phyloP scores from a whole-genome alignment of 2,888 invertebrate species.

The Trypoxylon attenuatum region DNA sequence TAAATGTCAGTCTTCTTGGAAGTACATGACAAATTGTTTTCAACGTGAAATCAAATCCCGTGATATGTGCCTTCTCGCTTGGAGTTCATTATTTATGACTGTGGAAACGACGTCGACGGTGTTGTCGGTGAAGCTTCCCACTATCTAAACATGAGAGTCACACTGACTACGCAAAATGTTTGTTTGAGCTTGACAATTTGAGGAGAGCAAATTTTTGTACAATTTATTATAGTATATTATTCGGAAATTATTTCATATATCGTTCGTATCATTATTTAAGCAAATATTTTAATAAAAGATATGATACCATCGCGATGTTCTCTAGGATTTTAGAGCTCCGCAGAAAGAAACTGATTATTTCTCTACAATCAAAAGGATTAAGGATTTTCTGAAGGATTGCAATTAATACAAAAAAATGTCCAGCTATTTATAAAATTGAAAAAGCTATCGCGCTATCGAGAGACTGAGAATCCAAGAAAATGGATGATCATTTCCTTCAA shows the following conservation, averaged over 20 bases:
- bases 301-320: too few relatives aligned
- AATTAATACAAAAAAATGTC: too few relatives aligned
- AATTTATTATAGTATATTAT: background rate
- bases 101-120: slow-evolving; percentile 4
- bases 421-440: too few relatives aligned
- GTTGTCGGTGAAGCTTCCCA: background rate
- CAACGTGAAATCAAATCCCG: background rate
- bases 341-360: too few relatives aligned
- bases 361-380: too few relatives aligned
- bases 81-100: background rate
- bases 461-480: too few relatives aligned
- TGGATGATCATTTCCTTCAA: too few relatives aligned
- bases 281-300: too few relatives aligned
- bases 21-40: background rate
- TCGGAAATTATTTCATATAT: slow-evolving; percentile 6
- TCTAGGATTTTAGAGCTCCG: too few relatives aligned
- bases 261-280: too few relatives aligned
- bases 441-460: too few relatives aligned
- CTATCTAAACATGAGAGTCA: slow-evolving; percentile 29
- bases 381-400: too few relatives aligned
- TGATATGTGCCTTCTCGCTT: background rate
- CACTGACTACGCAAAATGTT: slow-evolving; percentile 11
- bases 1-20: background rate
- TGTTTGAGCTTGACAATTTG: slow-evolving; percentile 21
- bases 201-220: slow-evolving; percentile 1